Base-by-base conservation (phyloP, 2,888 invertebrate genomes). In the Melanostoma mellinum region DNA sequence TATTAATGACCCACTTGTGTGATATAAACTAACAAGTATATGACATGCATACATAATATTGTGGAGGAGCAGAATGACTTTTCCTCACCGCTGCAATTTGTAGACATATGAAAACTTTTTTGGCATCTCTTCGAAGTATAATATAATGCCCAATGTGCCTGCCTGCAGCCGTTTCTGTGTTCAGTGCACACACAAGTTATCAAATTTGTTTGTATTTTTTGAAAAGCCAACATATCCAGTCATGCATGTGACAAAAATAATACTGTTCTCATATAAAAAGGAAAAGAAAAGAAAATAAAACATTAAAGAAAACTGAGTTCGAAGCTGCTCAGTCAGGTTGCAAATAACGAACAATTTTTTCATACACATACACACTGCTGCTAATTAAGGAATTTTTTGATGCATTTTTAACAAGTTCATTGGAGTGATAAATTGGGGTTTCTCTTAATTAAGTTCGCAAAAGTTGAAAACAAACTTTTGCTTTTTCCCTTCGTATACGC, bases 1-100 rank as follows among this genome's bases (percentile, higher is more conserved):
- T 78, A 79, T 79, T 79, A 61, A 79, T 60, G 61, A 63, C 74
- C 61, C 79, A 74, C 67, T 68, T 74, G 53, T 50, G 30, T 36
- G 42, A 68, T 50, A 63, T 74, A 68, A 74, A 68, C 32, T 58
- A 74, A 74, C 78, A 79, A 73, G 60, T 10, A 53, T 52, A 74
- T 53, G 67, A 42, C 72, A 78, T 65, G 65, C 60, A 38, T 36
- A 72, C n/a, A 48, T 42, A 42, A 32, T 42, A 10, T 3, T 44
- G 53, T n/a, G 10, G 5, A 50, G 20, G 35, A 52, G 4, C 38
- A 38, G 38, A 38, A 5, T 61, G 36, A 36, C 46, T 60, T n/a
- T 9, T 6, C 30, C 20, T 20, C 20, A 46, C 44, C 44, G 44
- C n/a, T 46, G n/a, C 44, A 46, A 46, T 46, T n/a, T 10, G 10